These are phyloP conservation scores for Apteryx owenii DNA, from an alignment of 2,113 vertebrate genomes.

Conservation along the genomic window DNA sequence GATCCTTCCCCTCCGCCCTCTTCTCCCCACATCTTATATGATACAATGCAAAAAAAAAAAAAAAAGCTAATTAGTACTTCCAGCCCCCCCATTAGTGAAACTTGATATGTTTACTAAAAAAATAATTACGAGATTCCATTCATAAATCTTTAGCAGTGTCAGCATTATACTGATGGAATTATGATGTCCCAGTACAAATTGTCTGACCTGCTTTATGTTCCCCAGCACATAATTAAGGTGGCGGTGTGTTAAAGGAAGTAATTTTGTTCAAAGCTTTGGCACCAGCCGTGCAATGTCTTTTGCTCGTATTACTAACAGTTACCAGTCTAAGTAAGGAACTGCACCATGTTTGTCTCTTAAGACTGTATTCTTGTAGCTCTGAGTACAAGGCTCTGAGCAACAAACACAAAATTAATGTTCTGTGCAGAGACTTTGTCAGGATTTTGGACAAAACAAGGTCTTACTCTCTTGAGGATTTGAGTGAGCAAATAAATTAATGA, in stretches of 20 bases:
- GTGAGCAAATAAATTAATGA: slow-evolving; percentile 51
- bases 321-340: slow-evolving; percentile 77
- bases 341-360: slow-evolving; percentile 74
- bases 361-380: slow-evolving; percentile 37
- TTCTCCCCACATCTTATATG: slow-evolving; percentile 77
- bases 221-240: slow-evolving; percentile 93
- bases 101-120: slow-evolving; percentile 83
- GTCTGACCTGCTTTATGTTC: slow-evolving; percentile 92
- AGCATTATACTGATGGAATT: slow-evolving; percentile 90
- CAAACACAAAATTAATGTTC: slow-evolving; percentile 8
- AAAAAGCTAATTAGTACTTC: slow-evolving; percentile 91
- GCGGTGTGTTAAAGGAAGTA: slow-evolving; percentile 91
- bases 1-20: slow-evolving; percentile 53
- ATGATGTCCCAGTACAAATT: slow-evolving; percentile 96
- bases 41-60: slow-evolving; percentile 83
- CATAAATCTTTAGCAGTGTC: slow-evolving; percentile 92
- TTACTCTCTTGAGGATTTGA: slow-evolving; percentile 8
- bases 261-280: slow-evolving; percentile 93
- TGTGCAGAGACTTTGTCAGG: background rate
- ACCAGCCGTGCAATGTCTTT: slow-evolving; percentile 83
- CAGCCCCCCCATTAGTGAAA: slow-evolving; percentile 86
- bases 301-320: slow-evolving; percentile 85
- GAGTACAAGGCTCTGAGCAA: background rate
- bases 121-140: slow-evolving; percentile 92
- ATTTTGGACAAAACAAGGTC: background rate